Percentiles rank a stretch among this genome's conserved stretches.
Conservation (phyloP, 1,140 invertebrate genomes). For the Pseudobourletiella spinata region DNA sequence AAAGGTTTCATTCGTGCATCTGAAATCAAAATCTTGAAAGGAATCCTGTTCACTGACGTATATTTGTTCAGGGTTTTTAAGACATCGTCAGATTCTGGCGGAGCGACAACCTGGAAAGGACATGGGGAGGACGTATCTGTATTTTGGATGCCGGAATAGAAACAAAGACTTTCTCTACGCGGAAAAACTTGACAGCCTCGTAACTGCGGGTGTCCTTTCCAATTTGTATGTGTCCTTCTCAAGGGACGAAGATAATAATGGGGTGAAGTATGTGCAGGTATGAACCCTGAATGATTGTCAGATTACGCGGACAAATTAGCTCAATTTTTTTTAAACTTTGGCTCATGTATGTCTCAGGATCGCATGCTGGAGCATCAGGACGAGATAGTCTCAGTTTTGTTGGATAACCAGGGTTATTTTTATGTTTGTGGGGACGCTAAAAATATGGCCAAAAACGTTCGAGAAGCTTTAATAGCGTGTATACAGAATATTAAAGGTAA, state of each 20-base stretch:
- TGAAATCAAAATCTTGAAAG: neutral
- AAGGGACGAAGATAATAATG: slow-evolving; percentile 45
- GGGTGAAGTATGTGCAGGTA: slow-evolving; percentile 50
- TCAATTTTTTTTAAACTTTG: neutral
- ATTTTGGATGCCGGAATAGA: slow-evolving; percentile 64
- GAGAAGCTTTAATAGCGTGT: slow-evolving; percentile 48
- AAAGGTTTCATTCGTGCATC: slow-evolving; percentile 1
- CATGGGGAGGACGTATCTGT: slow-evolving; percentile 51
- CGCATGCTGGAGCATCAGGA: slow-evolving; percentile 47
- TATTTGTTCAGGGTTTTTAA: slow-evolving; percentile 50
- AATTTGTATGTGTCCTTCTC: slow-evolving; percentile 57
- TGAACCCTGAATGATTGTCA: too few species aligned
- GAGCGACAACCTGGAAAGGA: neutral
- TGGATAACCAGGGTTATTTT: slow-evolving; percentile 49
- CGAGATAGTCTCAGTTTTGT: slow-evolving; percentile 49
- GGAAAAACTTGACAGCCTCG: slow-evolving; percentile 49
- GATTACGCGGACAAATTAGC: too few species aligned
- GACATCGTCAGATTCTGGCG: slow-evolving; percentile 45
- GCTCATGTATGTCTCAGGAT: slow-evolving; percentile 40
- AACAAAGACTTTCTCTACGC: slow-evolving; percentile 54
- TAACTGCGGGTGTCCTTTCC: slow-evolving; percentile 45
- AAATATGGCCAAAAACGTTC: slow-evolving; percentile 60
- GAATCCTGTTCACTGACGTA: too few species aligned
- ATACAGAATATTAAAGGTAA: slow-evolving; percentile 44
- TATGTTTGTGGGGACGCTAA: slow-evolving; percentile 70